Percentiles rank a stretch among this genome's conserved stretches.
Evolutionary conservation across 2,113 vertebrate genomes (phyloP).

Genomic region (Tauraco erythrolophus): DNA sequence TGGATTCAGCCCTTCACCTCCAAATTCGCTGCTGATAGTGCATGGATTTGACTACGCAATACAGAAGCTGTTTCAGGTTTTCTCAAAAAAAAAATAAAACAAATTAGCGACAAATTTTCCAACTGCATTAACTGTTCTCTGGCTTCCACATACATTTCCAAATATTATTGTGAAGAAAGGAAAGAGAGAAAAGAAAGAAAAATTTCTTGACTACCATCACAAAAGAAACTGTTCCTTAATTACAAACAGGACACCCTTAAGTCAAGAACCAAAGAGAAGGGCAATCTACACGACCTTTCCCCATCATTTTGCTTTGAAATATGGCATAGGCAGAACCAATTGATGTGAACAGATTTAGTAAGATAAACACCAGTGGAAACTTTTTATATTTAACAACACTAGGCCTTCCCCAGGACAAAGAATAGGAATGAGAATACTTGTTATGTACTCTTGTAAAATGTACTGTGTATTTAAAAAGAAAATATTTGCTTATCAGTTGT

Average conservation of each 20-base stretch:
- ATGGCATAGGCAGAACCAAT: conserved; percentile 58
- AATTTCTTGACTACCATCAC: not conserved
- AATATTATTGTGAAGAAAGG: not conserved
- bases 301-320: conserved; percentile 60
- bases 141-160: not conserved
- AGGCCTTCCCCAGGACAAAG: conserved; percentile 20
- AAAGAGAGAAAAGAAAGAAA: not conserved
- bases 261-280: conserved; percentile 28
- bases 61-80: not conserved
- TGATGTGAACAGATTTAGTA: conserved; percentile 54
- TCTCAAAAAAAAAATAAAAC: not conserved
- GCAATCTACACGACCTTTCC: conserved; percentile 17
- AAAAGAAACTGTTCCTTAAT: conserved; percentile 56
- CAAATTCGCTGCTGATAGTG: not conserved
- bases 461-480: conserved; percentile 46
- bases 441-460: not conserved
- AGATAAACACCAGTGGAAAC: conserved; percentile 50
- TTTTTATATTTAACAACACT: conserved; percentile 15
- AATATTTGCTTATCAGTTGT: conserved; percentile 58
- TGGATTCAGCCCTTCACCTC: not conserved
- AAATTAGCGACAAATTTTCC: not conserved
- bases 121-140: not conserved
- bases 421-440: not conserved
- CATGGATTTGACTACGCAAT: not conserved
- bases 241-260: conserved; percentile 55